A percentile compares a stretch with the other conserved stretches of the same genome.
phyloP scores from a whole-genome alignment of 2,888 invertebrate genomes.

The Calephelis perditalis region DNA sequence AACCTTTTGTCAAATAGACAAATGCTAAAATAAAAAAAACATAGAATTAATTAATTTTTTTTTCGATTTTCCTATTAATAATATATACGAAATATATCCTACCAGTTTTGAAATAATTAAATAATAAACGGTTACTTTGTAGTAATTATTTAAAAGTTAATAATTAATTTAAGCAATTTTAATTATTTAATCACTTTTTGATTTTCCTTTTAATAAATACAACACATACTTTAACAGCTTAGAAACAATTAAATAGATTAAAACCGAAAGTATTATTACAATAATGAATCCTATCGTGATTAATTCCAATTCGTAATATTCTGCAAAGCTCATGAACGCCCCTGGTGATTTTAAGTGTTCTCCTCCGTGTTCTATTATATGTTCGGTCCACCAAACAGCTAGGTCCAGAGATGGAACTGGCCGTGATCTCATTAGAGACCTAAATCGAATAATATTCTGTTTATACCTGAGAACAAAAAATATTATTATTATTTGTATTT shows the following conservation, averaged over 20 bases:
- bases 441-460: slow-evolving; percentile 28
- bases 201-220: neutral
- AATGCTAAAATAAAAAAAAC: too few species aligned
- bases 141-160: too few species aligned
- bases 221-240: too few species aligned
- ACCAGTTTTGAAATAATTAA: too few species aligned
- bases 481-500: neutral
- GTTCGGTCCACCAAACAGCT: too few species aligned
- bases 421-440: slow-evolving; percentile 19
- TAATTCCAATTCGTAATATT: slow-evolving; percentile 41
- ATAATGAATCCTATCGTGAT: slow-evolving; percentile 11
- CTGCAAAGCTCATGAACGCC: slow-evolving; percentile 37
- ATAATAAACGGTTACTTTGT: too few species aligned
- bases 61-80: too few species aligned
- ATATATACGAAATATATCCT: too few species aligned
- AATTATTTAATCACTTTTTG: neutral
- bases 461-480: slow-evolving; percentile 28
- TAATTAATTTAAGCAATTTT: neutral
- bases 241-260: neutral
- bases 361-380: too few species aligned
- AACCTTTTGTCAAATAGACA: too few species aligned
- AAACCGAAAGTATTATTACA: slow-evolving; percentile 13
- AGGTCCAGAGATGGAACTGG: too few species aligned
- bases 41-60: too few species aligned
- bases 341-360: slow-evolving; percentile 16